Percentiles rank a stretch among this genome's conserved stretches.
Conservation (phyloP, 2,113 vertebrate genomes). For the Anarhynchus alexandrinus region DNA sequence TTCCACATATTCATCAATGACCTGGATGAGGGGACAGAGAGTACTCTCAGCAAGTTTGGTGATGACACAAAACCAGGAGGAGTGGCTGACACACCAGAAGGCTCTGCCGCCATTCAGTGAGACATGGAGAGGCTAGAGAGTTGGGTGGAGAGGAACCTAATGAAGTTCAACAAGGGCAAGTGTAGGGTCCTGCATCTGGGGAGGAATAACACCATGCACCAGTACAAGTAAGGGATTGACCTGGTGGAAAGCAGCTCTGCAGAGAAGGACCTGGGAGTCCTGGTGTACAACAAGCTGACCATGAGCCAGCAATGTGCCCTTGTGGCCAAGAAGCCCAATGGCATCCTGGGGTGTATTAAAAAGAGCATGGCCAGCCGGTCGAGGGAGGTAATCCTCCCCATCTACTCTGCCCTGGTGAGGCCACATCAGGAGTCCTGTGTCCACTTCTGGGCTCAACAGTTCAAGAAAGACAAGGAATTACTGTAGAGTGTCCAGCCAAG, state of each 20-base stretch:
- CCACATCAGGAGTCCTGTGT: neutral
- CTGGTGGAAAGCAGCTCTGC: neutral
- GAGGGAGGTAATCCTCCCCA: neutral
- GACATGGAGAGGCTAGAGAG: neutral
- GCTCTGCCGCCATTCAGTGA: neutral
- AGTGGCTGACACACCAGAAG: too few relatives aligned
- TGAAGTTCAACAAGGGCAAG: neutral
- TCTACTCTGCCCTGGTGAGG: neutral
- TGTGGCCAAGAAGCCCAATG: neutral
- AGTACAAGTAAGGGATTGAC: neutral
- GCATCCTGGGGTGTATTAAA: neutral
- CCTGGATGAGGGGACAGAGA: too few relatives aligned
- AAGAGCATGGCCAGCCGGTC: neutral
- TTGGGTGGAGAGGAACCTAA: neutral
- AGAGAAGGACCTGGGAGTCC: neutral
- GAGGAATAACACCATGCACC: neutral
- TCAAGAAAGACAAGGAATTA: neutral
- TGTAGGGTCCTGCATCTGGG: neutral
- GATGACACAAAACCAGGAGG: too few relatives aligned
- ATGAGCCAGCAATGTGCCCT: neutral
- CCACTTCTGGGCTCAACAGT: neutral
- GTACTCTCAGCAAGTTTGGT: too few relatives aligned
- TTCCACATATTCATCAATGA: too few relatives aligned
- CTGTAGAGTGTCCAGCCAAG: neutral
- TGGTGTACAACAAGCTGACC: neutral